Evolutionary conservation across 1,140 invertebrate species (phyloP), one percentile per base, ranked within the genome.

Genomic region (Gryon sp.): DNA sequence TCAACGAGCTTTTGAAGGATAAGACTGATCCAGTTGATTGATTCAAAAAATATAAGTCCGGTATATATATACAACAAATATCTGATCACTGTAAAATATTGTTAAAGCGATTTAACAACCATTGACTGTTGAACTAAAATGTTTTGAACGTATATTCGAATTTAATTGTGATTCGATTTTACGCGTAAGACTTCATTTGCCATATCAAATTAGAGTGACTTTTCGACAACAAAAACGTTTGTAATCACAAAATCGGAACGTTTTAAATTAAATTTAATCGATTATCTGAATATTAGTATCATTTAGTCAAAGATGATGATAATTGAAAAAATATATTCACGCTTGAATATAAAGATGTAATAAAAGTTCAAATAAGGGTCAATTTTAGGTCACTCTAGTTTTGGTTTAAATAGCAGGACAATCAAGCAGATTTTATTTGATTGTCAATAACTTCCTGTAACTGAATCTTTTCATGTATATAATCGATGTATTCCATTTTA

Each of bases 21-120:
- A 80, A 79, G 75, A 81, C 75, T 78, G 78, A 79, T 76, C 28
- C 53, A 74, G 45, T 60, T 60, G 15, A 65, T 50, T 50, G 22
- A 65, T 34, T 52, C 38, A 30, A 41, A 50, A 24, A 15, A 36
- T 50, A 50, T n/a, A 4, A 45, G 12, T 14, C 30, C 30, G n/a
- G 8, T 46, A 11, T 26, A 19, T 0, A 50, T 16, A 16, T 5
- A 30, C 18, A 24, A 24, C 3, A 24, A 24, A 4, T 20, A 41
- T 38, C 6, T 30, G 11, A 52, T 65, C 19, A 41, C 20, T 43
- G 60, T 32, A 52, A 65, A 34, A 65, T n/a, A 52, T 24, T 43
- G 12, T 52, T 32, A 8, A 40, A 28, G 59, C 46, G 60, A 32
- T 52, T 52, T 20, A 18, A 24, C 8, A 7, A 41, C 20, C 16